Conservation (phyloP, 2,113 vertebrate genomes). For the Bostrychus sinensis region DNA sequence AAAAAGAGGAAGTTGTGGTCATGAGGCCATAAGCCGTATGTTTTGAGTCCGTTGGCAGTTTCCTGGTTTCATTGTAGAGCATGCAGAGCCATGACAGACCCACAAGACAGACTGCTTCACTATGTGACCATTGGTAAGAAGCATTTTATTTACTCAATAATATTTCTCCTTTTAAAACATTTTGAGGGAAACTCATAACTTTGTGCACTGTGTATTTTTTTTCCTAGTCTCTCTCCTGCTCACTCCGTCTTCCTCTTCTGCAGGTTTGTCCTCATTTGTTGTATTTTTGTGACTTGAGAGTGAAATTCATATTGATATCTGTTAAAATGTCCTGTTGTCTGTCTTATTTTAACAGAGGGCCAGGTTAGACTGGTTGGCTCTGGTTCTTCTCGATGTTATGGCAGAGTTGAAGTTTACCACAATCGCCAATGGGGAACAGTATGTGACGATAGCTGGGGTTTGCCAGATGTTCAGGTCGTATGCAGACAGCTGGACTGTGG, state of each 20-base stretch:
- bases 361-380: background rate
- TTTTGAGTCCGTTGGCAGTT: background rate
- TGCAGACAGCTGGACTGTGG: constrained; percentile 37
- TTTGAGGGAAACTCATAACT: background rate
- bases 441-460: background rate
- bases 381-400: background rate
- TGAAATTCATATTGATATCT: background rate
- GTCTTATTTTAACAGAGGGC: background rate
- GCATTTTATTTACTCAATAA: too few relatives aligned
- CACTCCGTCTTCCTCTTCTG: background rate
- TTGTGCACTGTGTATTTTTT: background rate
- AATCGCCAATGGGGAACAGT: background rate
- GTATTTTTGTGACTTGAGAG: background rate
- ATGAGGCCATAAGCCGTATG: background rate
- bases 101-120: too few relatives aligned
- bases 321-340: too few relatives aligned
- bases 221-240: constrained; percentile 1
- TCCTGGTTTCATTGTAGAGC: background rate
- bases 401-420: background rate
- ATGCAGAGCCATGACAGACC: too few relatives aligned
- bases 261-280: constrained; percentile 18
- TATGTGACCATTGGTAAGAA: too few relatives aligned
- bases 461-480: constrained; percentile 1
- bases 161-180: too few relatives aligned
- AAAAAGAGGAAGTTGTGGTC: background rate